Percentiles rank a stretch among this genome's conserved stretches.
These are phyloP conservation scores for Lordiphosa fenestrarum DNA, from an alignment of 2,888 invertebrate species.

Conservation along the genomic window DNA sequence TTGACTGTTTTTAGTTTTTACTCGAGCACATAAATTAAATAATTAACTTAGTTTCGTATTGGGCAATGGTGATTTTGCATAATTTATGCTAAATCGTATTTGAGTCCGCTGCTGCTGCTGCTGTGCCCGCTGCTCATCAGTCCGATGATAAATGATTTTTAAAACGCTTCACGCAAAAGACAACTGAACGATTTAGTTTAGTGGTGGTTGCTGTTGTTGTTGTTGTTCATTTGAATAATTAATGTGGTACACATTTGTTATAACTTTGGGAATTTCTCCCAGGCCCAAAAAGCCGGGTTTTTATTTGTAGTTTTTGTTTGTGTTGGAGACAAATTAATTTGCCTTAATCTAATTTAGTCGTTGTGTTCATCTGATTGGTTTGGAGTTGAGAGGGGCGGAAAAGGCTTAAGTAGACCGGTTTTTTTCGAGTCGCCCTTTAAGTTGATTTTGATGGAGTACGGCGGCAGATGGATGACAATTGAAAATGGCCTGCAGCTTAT, in stretches of 20 bases:
- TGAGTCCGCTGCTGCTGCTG: constrained; percentile 20
- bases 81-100: constrained; percentile 60
- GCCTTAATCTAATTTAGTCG: constrained; percentile 52
- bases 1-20: constrained; percentile 31
- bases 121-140: constrained; percentile 37
- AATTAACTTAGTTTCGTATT: constrained; percentile 62
- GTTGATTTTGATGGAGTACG: constrained; percentile 3
- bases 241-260: constrained; percentile 50
- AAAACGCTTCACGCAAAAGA: constrained; percentile 50
- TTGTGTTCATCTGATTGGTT: constrained; percentile 55
- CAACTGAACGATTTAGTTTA: constrained; percentile 58
- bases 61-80: constrained; percentile 54
- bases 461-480: neutral
- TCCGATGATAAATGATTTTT: constrained; percentile 61
- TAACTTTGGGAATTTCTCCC: constrained; percentile 23
- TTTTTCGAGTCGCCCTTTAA: neutral
- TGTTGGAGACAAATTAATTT: constrained; percentile 48
- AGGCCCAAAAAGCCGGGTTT: neutral
- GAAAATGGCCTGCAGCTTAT: too few species aligned
- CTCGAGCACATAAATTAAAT: constrained; percentile 58
- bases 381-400: constrained; percentile 8
- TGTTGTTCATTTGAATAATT: constrained; percentile 48
- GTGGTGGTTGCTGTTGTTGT: constrained; percentile 12
- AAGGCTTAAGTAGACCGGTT: constrained; percentile 7
- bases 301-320: neutral